Evolutionary conservation across 2,113 vertebrate genomes (phyloP), one percentile per base, ranked within the genome.

Genomic region (human): DNA sequence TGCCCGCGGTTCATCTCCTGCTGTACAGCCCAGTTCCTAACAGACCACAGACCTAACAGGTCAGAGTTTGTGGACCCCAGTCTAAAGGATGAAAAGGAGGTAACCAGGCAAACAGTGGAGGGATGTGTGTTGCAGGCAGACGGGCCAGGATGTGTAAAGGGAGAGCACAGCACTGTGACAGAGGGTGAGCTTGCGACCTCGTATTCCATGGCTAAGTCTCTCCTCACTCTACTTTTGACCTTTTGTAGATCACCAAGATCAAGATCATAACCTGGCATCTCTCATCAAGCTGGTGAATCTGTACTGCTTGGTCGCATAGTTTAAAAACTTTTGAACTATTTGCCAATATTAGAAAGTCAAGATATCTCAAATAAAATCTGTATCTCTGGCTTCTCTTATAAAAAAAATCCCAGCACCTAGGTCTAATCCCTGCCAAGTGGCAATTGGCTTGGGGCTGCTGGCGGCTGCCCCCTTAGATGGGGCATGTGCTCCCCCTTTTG

Each of bases 141-240:
- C 18, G 45, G 81, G 48, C 2, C 89, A 59, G 40, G 27, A 13
- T 57, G 16, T 57, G 40, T 78, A 57, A 64, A 76, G 8, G 1
- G 20, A 27, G 23, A 20, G 43, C 40, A 50, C 1, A 2, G 32
- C 35, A 48, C 11, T 10, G 25, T 14, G 27, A 40, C 4, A 79
- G 38, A 43, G 48, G 9, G 16, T 6, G 3, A 13, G n/a, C 8
- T 38, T 5, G 3, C 13, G 86, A 13, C 0, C 64, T 40, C 52
- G 12, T 27, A 43, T 13, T 2, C 59, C 50, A 64, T 0, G 5
- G 7, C 22, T 38, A 8, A 7, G 10, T 27, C 50, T 78, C 80
- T 85, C n/a, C 30, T 50, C 7, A 4, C 11, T 12, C 25, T 27
- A 5, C 82, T 32, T 94, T 57, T 76, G 59, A 55, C 68, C 70